These are phyloP conservation scores for Phoxinus dragarum DNA, from an alignment of 2,797 vertebrate species.

Conservation along the genomic window DNA sequence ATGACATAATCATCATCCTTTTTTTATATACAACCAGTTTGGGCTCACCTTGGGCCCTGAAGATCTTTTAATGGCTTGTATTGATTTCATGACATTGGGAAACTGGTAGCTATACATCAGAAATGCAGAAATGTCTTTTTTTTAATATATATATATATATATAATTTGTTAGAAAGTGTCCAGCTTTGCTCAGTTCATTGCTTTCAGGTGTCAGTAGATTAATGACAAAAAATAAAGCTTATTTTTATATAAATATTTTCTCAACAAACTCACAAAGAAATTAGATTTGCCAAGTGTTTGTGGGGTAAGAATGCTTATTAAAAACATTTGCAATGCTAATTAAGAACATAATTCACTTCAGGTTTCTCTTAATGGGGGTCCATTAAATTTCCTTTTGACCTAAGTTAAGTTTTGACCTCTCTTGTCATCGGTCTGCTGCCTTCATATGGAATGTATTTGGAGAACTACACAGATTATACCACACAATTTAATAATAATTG, in stretches of 20 bases:
- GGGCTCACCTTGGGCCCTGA: slow-evolving; percentile 5
- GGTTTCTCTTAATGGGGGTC: neutral
- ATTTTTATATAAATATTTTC: neutral
- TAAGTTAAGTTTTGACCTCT: neutral
- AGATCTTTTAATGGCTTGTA: slow-evolving; percentile 11
- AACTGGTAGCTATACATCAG: neutral
- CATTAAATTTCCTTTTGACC: neutral
- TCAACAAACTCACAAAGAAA: neutral
- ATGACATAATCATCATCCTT: neutral
- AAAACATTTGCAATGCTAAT: neutral
- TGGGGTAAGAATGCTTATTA: neutral
- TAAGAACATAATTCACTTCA: neutral
- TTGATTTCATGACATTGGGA: slow-evolving; percentile 2
- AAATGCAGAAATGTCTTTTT: neutral
- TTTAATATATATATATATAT: no score
- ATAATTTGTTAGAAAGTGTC: neutral
- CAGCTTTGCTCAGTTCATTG: neutral
- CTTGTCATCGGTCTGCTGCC: neutral
- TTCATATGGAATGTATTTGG: neutral
- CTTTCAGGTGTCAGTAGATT: neutral
- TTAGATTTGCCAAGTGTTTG: neutral
- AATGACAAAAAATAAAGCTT: neutral
- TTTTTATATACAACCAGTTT: neutral
- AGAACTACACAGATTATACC: neutral
- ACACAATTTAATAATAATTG: neutral